phyloP scores from a whole-genome alignment of 2,888 invertebrate genomes.

The Latrodectus hesperus region DNA sequence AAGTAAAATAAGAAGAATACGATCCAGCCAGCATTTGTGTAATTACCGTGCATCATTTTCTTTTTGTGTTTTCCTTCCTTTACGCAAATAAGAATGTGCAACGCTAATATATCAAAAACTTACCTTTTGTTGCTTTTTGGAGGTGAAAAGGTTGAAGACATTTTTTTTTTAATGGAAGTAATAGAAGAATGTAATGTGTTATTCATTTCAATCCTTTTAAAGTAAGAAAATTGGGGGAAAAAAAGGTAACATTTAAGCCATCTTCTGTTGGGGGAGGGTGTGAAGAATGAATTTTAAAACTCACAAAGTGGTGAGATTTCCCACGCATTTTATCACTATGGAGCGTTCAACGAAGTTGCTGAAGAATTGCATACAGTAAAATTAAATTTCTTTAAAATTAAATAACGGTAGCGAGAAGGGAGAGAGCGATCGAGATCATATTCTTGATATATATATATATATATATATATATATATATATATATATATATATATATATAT shows the following conservation, averaged over 20 bases:
- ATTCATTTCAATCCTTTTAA: conserved; percentile 18
- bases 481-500: too few species aligned
- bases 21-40: conserved; percentile 26
- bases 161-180: conserved; percentile 37
- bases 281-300: too few species aligned
- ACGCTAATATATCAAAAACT: conserved; percentile 53
- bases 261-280: too few species aligned
- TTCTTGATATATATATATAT: too few species aligned
- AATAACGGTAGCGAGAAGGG: too few species aligned
- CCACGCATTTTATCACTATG: too few species aligned
- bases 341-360: too few species aligned
- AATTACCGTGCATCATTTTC: conserved; percentile 46
- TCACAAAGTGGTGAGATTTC: too few species aligned
- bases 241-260: not conserved
- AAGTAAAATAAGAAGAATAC: not conserved
- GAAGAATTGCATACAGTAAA: too few species aligned
- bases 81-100: conserved; percentile 52
- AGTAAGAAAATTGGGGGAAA: not conserved
- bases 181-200: conserved; percentile 49
- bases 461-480: too few species aligned
- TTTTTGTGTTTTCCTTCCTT: not conserved
- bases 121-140: conserved; percentile 28
- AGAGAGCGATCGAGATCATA: too few species aligned
- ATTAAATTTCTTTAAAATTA: too few species aligned
- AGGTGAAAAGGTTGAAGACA: conserved; percentile 27